Evolutionary conservation across 1,140 invertebrate genomes (phyloP).

Genomic region (Watersipora subatra): DNA sequence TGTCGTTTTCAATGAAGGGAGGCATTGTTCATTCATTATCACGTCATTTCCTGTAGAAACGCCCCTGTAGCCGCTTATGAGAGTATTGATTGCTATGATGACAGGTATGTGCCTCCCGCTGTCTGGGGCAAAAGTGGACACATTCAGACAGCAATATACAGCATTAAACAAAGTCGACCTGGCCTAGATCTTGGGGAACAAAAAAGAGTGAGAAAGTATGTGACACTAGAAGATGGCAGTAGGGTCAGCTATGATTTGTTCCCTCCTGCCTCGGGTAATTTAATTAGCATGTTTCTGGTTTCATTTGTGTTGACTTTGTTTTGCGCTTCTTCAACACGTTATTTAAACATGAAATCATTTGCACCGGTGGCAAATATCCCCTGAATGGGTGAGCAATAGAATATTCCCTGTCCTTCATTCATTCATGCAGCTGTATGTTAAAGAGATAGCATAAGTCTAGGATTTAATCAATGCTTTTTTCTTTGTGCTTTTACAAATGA

Average conservation of each 20-base stretch:
- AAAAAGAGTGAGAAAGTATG: constrained; percentile 54
- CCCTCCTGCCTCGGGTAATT: constrained; percentile 50
- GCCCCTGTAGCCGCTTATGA: no score
- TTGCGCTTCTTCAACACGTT: no score
- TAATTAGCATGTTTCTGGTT: no score
- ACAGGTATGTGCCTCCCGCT: constrained; percentile 76
- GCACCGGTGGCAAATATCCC: no score
- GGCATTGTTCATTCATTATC: no score
- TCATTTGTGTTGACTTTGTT: no score
- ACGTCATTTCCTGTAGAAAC: no score
- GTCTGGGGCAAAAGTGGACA: constrained; percentile 88
- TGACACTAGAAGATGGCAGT: constrained; percentile 63
- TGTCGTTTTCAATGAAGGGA: no score
- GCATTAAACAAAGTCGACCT: constrained; percentile 69
- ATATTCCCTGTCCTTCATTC: background rate
- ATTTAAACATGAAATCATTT: no score
- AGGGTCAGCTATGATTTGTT: constrained; percentile 84
- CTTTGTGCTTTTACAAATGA: no score
- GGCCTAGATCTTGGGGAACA: constrained; percentile 72
- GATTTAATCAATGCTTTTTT: no score
- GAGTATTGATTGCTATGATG: no score
- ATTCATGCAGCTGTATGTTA: background rate
- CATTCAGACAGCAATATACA: constrained; percentile 79
- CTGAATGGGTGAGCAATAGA: background rate
- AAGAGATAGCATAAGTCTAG: background rate